Base-by-base conservation (phyloP, 1,140 invertebrate genomes). In the Schlechtendalia chinensis region DNA sequence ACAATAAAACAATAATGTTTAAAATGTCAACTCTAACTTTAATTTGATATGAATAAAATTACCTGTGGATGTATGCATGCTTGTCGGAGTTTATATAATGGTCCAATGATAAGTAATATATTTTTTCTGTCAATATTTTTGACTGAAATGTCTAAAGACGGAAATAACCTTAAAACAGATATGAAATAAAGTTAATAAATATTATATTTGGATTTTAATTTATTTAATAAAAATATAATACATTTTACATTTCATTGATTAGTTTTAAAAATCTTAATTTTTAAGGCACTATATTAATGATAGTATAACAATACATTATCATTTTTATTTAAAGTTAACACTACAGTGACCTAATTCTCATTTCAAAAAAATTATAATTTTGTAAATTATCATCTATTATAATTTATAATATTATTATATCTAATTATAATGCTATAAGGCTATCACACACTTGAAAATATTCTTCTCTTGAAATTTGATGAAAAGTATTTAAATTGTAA, bases 21-120 rank as follows among this genome's bases (percentile, higher is more conserved):
- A 67, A 81, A 54, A 27, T 24, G 3, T 19, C 12, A 2, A 50
- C 14, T 29, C 8, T 29, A 45, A 80, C 17, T 22, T 39, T 10
- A 32, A 54, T 27, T 29, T 4, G 5, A 27, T 17, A 32, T 24
- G 45, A 61, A 53, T 67, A 53, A 58, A 50, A 53, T 72, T 81
- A 84, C 83, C 84, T 92, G 91, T 2, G 92, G 92, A 86, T 93
- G 90, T 24, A 89, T 90, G 84, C 92, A 94, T 1, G 91, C 91
- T 85, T 93, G 91, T 2, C 92, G 87, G 58, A 94, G 86, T 58
- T 88, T 87, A 58, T 91, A 83, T 53, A 94, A 86, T 5, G 93
- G 92, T 79, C 86, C 85, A 81, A 94, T 82, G 58, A 93, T 81
- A 86, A 88, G 80, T 14, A 4, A 79, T 29, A 82, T 24, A 45